A percentile compares a stretch with the other conserved stretches of the same genome.
Evolutionary conservation across 2,888 invertebrate genomes (phyloP).

Genomic region (Microchrysa polita): DNA sequence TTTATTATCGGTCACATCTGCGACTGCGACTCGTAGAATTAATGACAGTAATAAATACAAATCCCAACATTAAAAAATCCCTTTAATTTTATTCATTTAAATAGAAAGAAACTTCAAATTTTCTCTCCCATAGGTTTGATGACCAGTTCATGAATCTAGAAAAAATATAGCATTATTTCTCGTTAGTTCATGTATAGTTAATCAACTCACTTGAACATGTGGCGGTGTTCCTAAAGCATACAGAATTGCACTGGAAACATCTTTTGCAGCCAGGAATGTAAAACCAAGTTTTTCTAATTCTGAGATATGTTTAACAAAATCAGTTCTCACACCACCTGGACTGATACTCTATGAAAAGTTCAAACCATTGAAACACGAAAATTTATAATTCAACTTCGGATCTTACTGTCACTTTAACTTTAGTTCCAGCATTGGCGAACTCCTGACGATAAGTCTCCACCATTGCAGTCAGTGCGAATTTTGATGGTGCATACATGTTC

Average conservation of each 20-base stretch:
- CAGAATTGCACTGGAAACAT: neutral
- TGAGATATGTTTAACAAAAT: neutral
- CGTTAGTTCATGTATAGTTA: neutral
- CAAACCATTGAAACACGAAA: no score
- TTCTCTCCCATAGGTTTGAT: conserved; percentile 26
- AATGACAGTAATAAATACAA: no score
- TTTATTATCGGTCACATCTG: no score
- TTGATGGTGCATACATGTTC: neutral
- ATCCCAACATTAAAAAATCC: no score
- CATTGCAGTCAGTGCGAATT: neutral
- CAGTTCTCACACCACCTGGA: neutral
- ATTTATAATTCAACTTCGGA: no score
- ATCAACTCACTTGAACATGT: conserved; percentile 57
- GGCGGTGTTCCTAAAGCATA: neutral
- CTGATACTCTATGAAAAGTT: neutral
- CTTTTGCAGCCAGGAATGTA: neutral
- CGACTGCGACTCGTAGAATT: no score
- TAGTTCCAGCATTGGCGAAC: conserved; percentile 57
- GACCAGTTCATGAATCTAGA: conserved; percentile 13
- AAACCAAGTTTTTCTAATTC: neutral
- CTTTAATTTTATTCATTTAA: no score
- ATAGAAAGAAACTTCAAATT: neutral
- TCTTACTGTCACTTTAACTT: conserved; percentile 61
- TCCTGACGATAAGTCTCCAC: conserved; percentile 51
- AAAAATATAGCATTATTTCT: no score